A percentile compares a stretch with the other conserved stretches of the same genome.
Conservation (phyloP, 2,888 invertebrate species). For the Crematogaster levior region DNA sequence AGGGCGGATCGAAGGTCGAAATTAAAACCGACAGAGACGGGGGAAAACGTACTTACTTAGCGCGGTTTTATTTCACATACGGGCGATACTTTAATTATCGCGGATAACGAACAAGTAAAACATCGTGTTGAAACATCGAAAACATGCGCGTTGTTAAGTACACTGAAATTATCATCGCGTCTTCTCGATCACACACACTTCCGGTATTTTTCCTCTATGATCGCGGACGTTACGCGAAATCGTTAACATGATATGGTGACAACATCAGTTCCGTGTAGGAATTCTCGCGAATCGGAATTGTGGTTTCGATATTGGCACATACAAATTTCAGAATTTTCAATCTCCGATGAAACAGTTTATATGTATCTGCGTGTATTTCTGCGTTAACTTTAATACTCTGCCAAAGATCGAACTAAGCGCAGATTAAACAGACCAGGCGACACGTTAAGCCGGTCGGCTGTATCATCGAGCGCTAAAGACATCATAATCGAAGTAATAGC, state of each 20-base stretch:
- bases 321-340: background rate
- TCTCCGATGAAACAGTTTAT: background rate
- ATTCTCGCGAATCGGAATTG: background rate
- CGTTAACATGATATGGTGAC: constrained; percentile 17
- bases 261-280: constrained; percentile 1
- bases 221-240: constrained; percentile 18
- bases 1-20: constrained; percentile 7
- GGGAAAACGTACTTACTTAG: background rate
- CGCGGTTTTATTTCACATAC: background rate
- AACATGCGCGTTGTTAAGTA: background rate
- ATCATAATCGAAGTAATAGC: constrained; percentile 38
- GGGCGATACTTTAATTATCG: constrained; percentile 1
- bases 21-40: constrained; percentile 10
- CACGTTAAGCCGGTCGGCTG: constrained; percentile 32
- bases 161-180: background rate
- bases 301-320: background rate
- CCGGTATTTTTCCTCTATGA: background rate
- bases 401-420: constrained; percentile 36
- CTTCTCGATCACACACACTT: background rate
- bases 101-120: constrained; percentile 1
- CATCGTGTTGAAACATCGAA: background rate
- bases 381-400: constrained; percentile 30
- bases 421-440: constrained; percentile 39
- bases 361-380: background rate
- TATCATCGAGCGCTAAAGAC: constrained; percentile 36